phyloP scores from a whole-genome alignment of 2,113 vertebrate genomes.

The Columbina picui region DNA sequence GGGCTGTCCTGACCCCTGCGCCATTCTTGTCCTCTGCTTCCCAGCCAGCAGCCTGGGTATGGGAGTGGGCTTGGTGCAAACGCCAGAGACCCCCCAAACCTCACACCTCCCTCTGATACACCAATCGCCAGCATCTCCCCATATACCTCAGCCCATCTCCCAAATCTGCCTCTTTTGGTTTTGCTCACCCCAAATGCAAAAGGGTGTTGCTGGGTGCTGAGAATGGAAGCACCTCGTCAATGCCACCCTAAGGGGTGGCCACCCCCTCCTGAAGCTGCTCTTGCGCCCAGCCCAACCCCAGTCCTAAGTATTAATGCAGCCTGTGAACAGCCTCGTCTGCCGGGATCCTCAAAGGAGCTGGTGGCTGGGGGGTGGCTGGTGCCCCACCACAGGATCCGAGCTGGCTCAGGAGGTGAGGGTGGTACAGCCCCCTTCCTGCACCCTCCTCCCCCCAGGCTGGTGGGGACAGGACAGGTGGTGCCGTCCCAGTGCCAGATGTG shows the following conservation, averaged over 20 bases:
- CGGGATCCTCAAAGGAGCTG: not conserved
- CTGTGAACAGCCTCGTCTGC: conserved; percentile 11
- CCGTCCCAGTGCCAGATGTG: not conserved
- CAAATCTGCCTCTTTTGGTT: not conserved
- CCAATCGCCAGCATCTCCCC: not conserved
- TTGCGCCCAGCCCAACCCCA: not conserved
- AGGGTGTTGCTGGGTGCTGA: not conserved
- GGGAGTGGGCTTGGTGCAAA: rapidly evolving
- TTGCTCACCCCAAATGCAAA: not conserved
- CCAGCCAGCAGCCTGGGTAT: not conserved
- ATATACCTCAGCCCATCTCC: not conserved
- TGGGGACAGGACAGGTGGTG: not conserved
- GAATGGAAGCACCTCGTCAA: not conserved
- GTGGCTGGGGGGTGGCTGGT: not conserved
- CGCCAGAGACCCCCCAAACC: not conserved
- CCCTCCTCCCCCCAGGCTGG: not conserved
- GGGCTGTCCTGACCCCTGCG: not conserved
- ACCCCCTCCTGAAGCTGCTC: not conserved
- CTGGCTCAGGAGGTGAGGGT: not conserved
- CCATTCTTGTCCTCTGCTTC: conserved; percentile 6
- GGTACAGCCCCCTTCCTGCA: not conserved
- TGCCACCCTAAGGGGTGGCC: not conserved
- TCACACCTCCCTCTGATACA: not conserved
- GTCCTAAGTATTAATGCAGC: conserved; percentile 24
- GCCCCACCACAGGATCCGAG: rapidly evolving